Evolutionary conservation across 2,113 vertebrate species (phyloP).

Genomic region (Tautogolabrus adspersus): DNA sequence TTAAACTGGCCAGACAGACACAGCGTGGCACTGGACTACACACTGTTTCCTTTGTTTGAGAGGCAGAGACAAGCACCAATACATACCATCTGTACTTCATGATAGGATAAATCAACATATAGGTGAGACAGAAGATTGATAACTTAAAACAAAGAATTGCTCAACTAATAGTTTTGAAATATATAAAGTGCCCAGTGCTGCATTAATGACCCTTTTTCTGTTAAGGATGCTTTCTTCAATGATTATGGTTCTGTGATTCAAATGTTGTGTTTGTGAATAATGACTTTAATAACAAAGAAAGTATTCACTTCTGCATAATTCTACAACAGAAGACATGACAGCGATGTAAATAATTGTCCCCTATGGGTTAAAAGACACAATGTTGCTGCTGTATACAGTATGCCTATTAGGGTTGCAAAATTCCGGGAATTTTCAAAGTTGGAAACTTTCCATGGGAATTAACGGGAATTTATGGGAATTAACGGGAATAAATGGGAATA

Average conservation of each 20-base stretch:
- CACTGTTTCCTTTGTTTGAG: slow-evolving; percentile 49
- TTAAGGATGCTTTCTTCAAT: too few relatives aligned
- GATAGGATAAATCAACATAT: not conserved
- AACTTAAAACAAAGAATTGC: too few relatives aligned
- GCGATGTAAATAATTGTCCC: not conserved
- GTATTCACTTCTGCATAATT: not conserved
- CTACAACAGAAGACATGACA: not conserved
- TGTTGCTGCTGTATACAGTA: not conserved
- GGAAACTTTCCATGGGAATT: too few relatives aligned
- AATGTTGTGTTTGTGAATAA: too few relatives aligned
- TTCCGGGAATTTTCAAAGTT: too few relatives aligned
- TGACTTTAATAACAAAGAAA: too few relatives aligned
- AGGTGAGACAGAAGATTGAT: not conserved
- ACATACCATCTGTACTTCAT: not conserved
- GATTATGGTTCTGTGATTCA: too few relatives aligned
- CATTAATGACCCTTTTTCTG: too few relatives aligned
- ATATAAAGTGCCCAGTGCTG: not conserved
- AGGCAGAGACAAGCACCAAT: not conserved
- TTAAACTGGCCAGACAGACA: slow-evolving; percentile 56
- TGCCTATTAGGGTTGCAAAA: too few relatives aligned
- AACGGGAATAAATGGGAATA: too few relatives aligned
- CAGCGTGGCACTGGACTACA: slow-evolving; percentile 56
- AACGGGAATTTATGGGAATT: too few relatives aligned
- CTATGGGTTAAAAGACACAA: not conserved
- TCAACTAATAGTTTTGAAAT: too few relatives aligned